Conservation (phyloP, 2,797 vertebrate species). For the Fringilla coelebs region DNA sequence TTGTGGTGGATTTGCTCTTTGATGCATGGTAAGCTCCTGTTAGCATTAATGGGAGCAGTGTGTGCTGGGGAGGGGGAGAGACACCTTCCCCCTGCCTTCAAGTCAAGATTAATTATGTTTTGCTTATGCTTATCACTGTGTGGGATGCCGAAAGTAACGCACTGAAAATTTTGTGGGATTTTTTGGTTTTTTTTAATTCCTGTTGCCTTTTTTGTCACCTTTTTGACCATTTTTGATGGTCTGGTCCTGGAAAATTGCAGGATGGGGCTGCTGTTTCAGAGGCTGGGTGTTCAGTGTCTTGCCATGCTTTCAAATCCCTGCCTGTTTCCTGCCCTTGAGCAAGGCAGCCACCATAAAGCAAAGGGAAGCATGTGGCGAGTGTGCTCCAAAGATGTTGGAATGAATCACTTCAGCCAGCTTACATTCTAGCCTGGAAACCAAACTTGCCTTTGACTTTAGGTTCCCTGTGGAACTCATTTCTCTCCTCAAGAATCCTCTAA, state of each 20-base stretch:
- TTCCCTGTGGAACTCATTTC: background rate
- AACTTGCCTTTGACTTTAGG: background rate
- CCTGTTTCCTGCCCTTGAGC: conserved; percentile 42
- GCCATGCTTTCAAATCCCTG: background rate
- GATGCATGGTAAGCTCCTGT: conserved; percentile 50
- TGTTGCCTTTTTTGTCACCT: background rate
- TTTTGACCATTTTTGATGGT: background rate
- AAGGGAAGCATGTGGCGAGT: background rate
- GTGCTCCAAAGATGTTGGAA: conserved; percentile 51
- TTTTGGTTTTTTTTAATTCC: background rate
- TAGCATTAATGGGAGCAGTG: conserved; percentile 49
- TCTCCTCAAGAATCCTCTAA: background rate
- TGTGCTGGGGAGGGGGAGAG: background rate
- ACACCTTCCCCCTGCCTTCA: background rate
- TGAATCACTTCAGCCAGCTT: conserved; percentile 8
- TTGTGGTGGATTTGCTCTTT: conserved; percentile 48
- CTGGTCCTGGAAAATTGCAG: background rate
- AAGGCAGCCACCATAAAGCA: background rate
- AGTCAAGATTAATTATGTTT: background rate
- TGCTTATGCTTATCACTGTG: background rate
- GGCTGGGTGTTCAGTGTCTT: background rate
- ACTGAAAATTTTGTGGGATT: background rate
- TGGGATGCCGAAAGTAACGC: background rate
- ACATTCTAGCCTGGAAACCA: conserved; percentile 26
- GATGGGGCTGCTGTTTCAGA: background rate